Evolutionary conservation across 2,113 vertebrate species (phyloP), one percentile per base, ranked within the genome.

Genomic region (Rhinolophus sinicus): DNA sequence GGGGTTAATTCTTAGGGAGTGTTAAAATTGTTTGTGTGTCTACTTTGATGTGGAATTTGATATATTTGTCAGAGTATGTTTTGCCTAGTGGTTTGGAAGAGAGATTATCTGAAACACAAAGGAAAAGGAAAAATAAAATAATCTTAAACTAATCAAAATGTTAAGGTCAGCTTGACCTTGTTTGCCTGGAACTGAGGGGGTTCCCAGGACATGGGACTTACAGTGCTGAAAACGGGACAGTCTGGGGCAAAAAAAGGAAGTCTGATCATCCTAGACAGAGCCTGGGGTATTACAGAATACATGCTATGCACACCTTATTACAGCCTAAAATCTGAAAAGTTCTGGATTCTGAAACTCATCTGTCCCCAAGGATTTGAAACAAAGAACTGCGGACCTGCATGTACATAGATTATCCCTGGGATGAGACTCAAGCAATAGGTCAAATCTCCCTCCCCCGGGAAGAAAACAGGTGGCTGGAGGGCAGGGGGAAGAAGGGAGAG

Each of bases 61-160:
- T 50, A n/a, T 47, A 38, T 40, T 83, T 84, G 58, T 64, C n/a
- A 60, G 15, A 70, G 50, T 85, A 60, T 28, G 22, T 89, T 90
- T 96, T 88, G 54, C 35, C 33, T 88, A 24, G 40, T 88, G 64
- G 44, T 81, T 88, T 88, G 77, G 93, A 93, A 89, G 64, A 83
- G 52, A 95, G 2, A 30, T 69, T 11, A 28, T 70, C 65, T 93
- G 75, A 94, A 76, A 94, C 69, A 24, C 78, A 93, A 96, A 76
- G 72, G 62, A 91, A 91, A 84, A 81, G 60, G 76, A 78, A 76
- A 35, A 78, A 21, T 75, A 40, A 90, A 76, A 4, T 60, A 26
- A 86, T n/a, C 70, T 83, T 62, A 76, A 90, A 93, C 35, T 38
- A 54, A 84, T 80, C 50, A 47, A 85, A 67, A 56, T 89, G 28